Evolutionary conservation across 2,113 vertebrate genomes (phyloP), one percentile per base, ranked within the genome.

Genomic region (Sinosuthora webbiana): DNA sequence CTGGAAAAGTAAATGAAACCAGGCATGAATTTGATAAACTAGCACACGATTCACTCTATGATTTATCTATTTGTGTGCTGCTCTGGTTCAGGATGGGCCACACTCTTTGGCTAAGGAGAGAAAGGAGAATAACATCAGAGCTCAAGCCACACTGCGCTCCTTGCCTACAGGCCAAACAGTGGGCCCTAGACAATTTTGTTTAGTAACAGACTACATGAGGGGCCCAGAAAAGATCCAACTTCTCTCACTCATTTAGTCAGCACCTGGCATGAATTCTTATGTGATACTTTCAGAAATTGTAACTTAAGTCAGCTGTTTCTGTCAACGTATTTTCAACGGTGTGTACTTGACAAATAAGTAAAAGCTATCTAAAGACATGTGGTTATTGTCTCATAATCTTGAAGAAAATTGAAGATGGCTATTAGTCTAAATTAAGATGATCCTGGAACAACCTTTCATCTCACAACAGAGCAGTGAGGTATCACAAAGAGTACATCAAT

Each of bases 1-100:
- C 21, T 47, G 30, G 14, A 52, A 49, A 52, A 53, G 6, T 62
- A 49, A 84, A 45, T 1, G 25, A 65, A 37, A 20, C 7, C n/a
- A 74, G 31, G 30, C 4, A 87, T 20, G n/a, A 37, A 64, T 83
- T 35, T 76, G 49, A 60, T 75, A 77, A 60, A 64, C 10, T 39
- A 42, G 27, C 10, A 45, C 6, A 10, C 30, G 50, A 56, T 2
- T 64, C 7, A 52, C 24, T 3, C 11, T 37, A 13, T 0, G 1
- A 52, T 63, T 62, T 67, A n/a, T 49, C 25, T 45, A 6, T 93
- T 62, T 65, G 6, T 5, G 11, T 15, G 7, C 17, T 49, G 9
- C 18, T 84, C 13, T 41, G 28, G 19, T 3, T 13, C 31, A 73
- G 10, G n/a, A 11, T 27, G 15, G 31, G 17, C 25, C 45, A 53